Percentiles rank a stretch among this genome's conserved stretches.
phyloP scores from a whole-genome alignment of 2,113 vertebrate species.

The Dendrocopos noguchii region DNA sequence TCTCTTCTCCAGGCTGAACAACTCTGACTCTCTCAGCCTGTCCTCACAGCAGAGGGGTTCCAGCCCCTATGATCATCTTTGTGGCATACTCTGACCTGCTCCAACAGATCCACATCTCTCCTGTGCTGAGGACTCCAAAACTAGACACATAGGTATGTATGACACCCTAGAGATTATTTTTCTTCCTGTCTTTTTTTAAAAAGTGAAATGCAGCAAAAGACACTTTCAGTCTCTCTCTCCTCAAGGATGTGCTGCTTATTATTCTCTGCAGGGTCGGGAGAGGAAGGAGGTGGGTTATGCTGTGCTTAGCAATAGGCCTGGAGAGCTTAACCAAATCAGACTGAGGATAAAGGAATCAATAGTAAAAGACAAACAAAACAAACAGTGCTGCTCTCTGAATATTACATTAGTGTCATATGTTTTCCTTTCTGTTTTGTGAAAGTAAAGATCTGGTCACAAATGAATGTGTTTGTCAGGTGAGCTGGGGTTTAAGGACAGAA shows the following conservation, averaged over 20 bases:
- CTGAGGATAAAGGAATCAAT: background rate
- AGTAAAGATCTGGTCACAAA: background rate
- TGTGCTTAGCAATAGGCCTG: background rate
- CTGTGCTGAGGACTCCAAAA: background rate
- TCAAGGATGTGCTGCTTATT: background rate
- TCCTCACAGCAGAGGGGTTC: too few relatives aligned
- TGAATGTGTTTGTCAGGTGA: background rate
- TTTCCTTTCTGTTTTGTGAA: background rate
- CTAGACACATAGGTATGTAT: background rate
- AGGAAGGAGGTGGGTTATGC: background rate
- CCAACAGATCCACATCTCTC: background rate
- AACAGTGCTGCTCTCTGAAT: background rate
- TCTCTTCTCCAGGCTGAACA: background rate
- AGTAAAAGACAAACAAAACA: slow-evolving; percentile 1
- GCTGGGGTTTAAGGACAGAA: background rate
- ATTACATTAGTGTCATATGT: background rate
- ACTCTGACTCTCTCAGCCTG: background rate
- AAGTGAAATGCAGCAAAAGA: rapidly evolving
- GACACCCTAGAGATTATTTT: background rate
- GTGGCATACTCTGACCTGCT: background rate
- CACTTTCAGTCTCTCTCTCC: background rate
- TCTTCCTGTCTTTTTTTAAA: background rate
- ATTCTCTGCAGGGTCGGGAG: background rate
- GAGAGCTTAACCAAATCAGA: slow-evolving; percentile 36
- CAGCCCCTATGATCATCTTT: background rate